Evolutionary conservation across 2,113 vertebrate species (phyloP).

Genomic region (Halichoeres trimaculatus): DNA sequence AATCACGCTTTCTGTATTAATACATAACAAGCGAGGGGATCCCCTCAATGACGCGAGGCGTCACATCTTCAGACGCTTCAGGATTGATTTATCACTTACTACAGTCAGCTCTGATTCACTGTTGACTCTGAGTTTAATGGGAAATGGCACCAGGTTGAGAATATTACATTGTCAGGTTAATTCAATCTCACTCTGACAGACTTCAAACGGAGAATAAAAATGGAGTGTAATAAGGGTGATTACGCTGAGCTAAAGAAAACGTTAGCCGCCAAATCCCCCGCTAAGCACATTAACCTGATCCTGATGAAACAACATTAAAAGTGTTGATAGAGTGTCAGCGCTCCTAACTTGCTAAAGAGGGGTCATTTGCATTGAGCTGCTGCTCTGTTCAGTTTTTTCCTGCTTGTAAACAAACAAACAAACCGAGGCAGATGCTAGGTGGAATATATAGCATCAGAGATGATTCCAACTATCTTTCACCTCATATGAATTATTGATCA

Average conservation of each 20-base stretch:
- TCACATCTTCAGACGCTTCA: neutral
- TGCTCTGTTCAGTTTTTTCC: conserved; percentile 6
- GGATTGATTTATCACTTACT: conserved; percentile 29
- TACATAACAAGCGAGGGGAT: neutral
- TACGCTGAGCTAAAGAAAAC: conserved; percentile 28
- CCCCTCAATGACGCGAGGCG: conserved; percentile 9
- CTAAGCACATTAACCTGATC: conserved; percentile 16
- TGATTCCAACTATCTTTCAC: conserved; percentile 66
- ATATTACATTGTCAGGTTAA: conserved; percentile 34
- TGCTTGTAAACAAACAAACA: conserved; percentile 44
- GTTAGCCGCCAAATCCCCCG: neutral
- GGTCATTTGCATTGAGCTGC: conserved; percentile 5
- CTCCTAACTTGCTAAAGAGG: conserved; percentile 10
- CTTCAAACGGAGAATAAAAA: conserved; percentile 14
- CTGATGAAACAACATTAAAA: conserved; percentile 15
- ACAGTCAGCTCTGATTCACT: neutral
- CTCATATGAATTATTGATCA: conserved; percentile 80
- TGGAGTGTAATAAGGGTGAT: conserved; percentile 17
- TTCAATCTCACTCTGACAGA: conserved; percentile 36
- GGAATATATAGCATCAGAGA: conserved; percentile 41
- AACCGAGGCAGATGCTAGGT: conserved; percentile 48
- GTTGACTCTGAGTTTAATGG: conserved; percentile 39
- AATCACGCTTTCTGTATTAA: conserved; percentile 5
- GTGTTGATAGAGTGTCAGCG: conserved; percentile 14
- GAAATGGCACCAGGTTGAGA: conserved; percentile 21